Evolutionary conservation across 2,797 vertebrate species (phyloP), one percentile per base, ranked within the genome.

Genomic region (Antennarius maculatus): DNA sequence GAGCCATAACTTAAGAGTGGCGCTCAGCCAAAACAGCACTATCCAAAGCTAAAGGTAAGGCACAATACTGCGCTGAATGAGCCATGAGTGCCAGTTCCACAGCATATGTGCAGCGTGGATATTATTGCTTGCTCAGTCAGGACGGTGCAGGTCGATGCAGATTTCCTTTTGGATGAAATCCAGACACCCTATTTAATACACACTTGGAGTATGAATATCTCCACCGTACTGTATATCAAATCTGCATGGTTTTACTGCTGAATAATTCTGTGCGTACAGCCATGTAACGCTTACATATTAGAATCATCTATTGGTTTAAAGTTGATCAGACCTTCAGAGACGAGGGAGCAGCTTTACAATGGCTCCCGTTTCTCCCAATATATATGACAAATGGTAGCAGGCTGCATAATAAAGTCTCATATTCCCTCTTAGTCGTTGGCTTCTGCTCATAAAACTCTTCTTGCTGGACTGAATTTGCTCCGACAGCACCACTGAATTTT

Each of bases 361-460:
- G 69, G 66, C 55, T 74, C 71, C 45, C 47, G 74, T 56, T 77
- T 67, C 53, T 79, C 43, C 29, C n/a, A 60, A 67, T 71, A 61
- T 70, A 68, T 43, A 66, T 45, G 60, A 83, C 57, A 73, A 84
- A 84, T 23, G 9, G 37, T 50, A 68, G 52, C 55, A 13, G 57
- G 52, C 72, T 78, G 67, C 61, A 76, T 81, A 77, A 83, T 74
- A 62, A 74, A 41, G 62, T 64, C 60, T 75, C 65, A 57, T 60
- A 71, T 85, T 73, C 71, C 45, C 47, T 49, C 61, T 66, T 76
- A 23, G 39, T 46, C 53, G 71, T 79, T 75, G 74, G 73, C 72
- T 59, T 83, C 59, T 15, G 28, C 71, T 86, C 85, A 87, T 83
- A 88, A 77, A 75, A 82, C 74, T 54, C 74, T 64, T 76, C 76